Base-by-base conservation (phyloP, 2,797 vertebrate genomes). In the Setipinna tenuifilis region DNA sequence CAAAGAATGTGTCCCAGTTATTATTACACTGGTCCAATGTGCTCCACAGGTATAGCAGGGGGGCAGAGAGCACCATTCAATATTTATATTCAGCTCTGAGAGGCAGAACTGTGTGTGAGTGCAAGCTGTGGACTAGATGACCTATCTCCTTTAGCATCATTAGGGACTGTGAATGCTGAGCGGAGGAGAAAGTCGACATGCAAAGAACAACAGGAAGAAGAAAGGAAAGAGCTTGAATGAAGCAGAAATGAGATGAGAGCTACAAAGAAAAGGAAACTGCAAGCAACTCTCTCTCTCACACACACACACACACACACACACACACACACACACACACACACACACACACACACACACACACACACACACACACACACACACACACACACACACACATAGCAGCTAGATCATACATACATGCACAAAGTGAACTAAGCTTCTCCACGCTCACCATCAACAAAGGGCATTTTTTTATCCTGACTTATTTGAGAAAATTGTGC, bases 401-500 rank as follows among this genome's bases (percentile, higher is more conserved):
- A 68, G 28, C 25, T 65, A 65, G 3, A 61, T n/a, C 58, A 61
- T 61, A 25, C 23, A 71, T 16, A 35, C 2, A 17, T n/a, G 50
- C 50, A 71, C 25, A 71, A 11, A 65, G 61, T n/a, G 25, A 68
- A 31, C 12, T 2, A 28, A 12, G 65, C 68, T 75, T 75, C 68
- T 75, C 65, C 14, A 75, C 71, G 19, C 31, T 16, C 71, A 68
- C 28, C 25, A 10, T 11, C 62, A 68, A 3, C 25, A 31, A 25
- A 68, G 65, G 28, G 65, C 65, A 71, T 31, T 71, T 71, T 21
- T 71, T 44, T 21, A 78, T 21, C 6, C 71, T 4, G 35, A 78
- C 31, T 78, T 19, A 78, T 78, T 44, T 44, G 35, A 44, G 71
- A 78, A 78, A 78, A 78, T 78, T 78, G 71, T 44, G 71, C 35